Evolutionary conservation across 1,140 invertebrate species (phyloP), one percentile per base, ranked within the genome.

Genomic region (Semibalanus balanoides): DNA sequence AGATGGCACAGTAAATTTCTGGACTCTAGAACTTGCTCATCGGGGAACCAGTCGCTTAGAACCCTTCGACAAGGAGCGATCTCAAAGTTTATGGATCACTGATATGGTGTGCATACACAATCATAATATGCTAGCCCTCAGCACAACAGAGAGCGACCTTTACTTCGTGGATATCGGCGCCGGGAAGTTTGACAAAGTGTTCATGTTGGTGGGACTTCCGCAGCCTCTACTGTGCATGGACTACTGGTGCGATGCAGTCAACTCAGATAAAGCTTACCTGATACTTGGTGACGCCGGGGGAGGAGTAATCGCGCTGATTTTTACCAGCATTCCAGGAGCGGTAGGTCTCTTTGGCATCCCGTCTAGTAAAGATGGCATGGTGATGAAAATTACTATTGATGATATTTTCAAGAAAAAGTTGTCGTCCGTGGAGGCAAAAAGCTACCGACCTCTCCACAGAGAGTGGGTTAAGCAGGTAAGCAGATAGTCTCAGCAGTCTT

Each of bases 391-490:
- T 27, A 72, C 9, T 9, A 28, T 72, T 11, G n/a, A 28, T 9
- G 70, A 72, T 72, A 72, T 72, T 29, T 17, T 72, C 28, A 28
- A 72, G n/a, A 30, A 29, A 29, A 72, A 72, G 29, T n/a, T 72
- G n/a, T 19, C 70, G 28, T 72, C n/a, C 3, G 70, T 72, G 28
- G 29, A 72, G 29, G 70, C 29, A 27, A 72, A 30, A 19, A 30
- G 9, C 3, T 72, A 72, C 28, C n/a, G 29, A 17, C 70, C 28
- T 29, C 70, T 72, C 11, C 70, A 72, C n/a, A 72, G 19, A 14
- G 70, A 30, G 29, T 30, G 70, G 70, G 70, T 72, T 5, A 72
- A 72, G 29, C 70, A 72, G 70, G 70, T 72, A 14, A 72, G 70
- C 9, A 11, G 35, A 40, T 40, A n/a, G n/a, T n/a, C n/a, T n/a